phyloP scores from a whole-genome alignment of 2,113 vertebrate genomes.

The Parotia lawesii region DNA sequence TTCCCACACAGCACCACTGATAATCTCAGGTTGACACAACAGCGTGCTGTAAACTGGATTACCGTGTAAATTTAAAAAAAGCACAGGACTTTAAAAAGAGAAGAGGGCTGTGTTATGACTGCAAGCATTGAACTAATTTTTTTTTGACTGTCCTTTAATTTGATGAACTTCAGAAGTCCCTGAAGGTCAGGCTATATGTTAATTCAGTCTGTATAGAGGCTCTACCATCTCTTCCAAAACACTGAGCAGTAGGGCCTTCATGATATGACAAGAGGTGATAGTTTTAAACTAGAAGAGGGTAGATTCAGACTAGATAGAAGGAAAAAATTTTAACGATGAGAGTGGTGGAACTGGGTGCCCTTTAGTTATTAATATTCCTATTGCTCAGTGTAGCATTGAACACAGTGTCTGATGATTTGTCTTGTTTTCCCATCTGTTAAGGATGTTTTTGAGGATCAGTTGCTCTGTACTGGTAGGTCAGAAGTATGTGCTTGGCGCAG shows the following conservation, averaged over 20 bases:
- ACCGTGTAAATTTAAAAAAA: neutral
- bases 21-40: neutral
- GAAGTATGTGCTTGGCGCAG: neutral
- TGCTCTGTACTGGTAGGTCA: neutral
- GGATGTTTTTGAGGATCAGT: neutral
- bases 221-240: neutral
- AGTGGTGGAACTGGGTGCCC: neutral
- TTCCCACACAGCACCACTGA: neutral
- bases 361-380: neutral
- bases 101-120: neutral
- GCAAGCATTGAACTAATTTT: neutral
- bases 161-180: neutral
- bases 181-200: neutral
- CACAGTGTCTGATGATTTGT: neutral
- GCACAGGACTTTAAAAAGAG: neutral
- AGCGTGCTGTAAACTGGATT: neutral
- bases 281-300: neutral
- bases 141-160: neutral
- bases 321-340: accelerated
- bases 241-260: neutral
- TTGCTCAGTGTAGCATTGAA: neutral
- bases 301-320: neutral
- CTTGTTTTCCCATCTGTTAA: neutral
- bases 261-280: too few relatives aligned
- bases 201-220: neutral